These are phyloP conservation scores for Colletes collaris DNA, from an alignment of 2,888 invertebrate genomes.

Conservation along the genomic window DNA sequence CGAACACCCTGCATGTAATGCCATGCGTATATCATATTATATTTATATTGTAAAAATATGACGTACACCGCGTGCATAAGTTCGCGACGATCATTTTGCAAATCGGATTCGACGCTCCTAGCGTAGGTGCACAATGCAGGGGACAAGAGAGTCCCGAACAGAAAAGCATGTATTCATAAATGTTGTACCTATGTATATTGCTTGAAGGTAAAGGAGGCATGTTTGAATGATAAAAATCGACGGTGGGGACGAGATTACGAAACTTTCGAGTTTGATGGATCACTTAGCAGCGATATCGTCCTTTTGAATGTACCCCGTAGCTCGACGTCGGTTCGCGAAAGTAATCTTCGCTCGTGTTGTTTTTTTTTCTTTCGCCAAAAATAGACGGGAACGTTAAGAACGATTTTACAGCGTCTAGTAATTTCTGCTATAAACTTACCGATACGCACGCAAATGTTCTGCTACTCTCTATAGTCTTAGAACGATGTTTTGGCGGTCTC, in stretches of 20 bases:
- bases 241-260: neutral
- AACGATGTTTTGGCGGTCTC: neutral
- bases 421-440: slow-evolving; percentile 8
- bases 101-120: slow-evolving; percentile 6
- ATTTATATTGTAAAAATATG: neutral
- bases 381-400: neutral
- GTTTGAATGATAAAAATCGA: neutral
- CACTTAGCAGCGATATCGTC: slow-evolving; percentile 2
- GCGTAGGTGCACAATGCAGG: neutral
- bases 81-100: neutral
- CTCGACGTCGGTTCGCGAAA: neutral
- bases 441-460: slow-evolving; percentile 1
- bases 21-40: neutral
- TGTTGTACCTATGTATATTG: slow-evolving; percentile 2
- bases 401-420: neutral
- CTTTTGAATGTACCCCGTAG: neutral
- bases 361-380: too few relatives aligned
- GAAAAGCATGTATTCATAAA: neutral
- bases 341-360: too few relatives aligned
- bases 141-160: neutral
- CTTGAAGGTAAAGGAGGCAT: neutral
- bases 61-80: neutral
- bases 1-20: neutral
- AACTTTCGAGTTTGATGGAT: neutral
- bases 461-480: slow-evolving; percentile 12